phyloP scores from a whole-genome alignment of 2,888 invertebrate genomes.

The Drosophila eohydei region DNA sequence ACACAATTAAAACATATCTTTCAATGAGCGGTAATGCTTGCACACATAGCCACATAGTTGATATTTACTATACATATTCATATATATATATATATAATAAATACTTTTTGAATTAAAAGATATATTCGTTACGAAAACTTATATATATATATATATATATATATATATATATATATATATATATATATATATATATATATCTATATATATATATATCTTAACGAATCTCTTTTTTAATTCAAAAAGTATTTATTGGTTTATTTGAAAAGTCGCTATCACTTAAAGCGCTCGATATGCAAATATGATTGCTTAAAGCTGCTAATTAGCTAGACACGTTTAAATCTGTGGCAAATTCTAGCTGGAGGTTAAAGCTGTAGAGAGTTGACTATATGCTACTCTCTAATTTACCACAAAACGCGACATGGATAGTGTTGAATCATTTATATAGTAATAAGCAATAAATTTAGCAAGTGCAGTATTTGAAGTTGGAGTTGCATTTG shows the following conservation, averaged over 20 bases:
- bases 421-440: too few species aligned
- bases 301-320: slow-evolving; percentile 19
- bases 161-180: neutral
- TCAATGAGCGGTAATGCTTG: neutral
- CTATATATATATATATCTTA: neutral
- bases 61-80: too few species aligned
- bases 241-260: slow-evolving; percentile 15
- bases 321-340: slow-evolving; percentile 31
- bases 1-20: slow-evolving; percentile 54
- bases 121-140: too few species aligned
- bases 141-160: neutral
- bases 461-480: too few species aligned
- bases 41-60: too few species aligned
- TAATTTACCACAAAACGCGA: neutral
- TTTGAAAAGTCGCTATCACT: slow-evolving; percentile 23
- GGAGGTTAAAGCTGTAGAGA: neutral
- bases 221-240: slow-evolving; percentile 2
- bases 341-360: neutral
- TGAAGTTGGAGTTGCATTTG: too few species aligned
- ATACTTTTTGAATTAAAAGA: too few species aligned
- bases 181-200: neutral
- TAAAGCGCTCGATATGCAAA: slow-evolving; percentile 33
- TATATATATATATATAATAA: too few species aligned
- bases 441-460: too few species aligned
- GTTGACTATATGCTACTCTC: slow-evolving; percentile 6